Evolutionary conservation across 2,888 invertebrate genomes (phyloP).

Genomic region (Tinea pellionella): DNA sequence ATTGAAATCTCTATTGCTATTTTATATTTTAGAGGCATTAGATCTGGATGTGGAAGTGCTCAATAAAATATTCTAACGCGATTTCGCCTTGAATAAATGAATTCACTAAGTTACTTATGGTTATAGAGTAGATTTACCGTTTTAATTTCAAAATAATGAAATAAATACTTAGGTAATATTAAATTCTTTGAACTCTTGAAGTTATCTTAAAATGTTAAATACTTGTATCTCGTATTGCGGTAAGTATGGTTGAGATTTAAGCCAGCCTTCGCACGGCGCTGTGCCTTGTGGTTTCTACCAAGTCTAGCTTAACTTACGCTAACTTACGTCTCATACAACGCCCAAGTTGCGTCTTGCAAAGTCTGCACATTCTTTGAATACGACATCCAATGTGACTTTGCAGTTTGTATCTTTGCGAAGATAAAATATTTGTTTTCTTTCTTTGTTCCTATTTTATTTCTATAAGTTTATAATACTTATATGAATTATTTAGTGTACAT

Average conservation of each 20-base stretch:
- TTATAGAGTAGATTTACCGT: too few species aligned
- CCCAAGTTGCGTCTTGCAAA: conserved; percentile 51
- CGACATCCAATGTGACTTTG: conserved; percentile 55
- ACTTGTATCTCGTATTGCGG: neutral
- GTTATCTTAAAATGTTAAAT: neutral
- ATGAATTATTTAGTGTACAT: neutral
- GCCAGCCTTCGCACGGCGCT: conserved; percentile 49
- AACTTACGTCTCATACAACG: conserved; percentile 28
- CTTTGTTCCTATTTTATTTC: neutral
- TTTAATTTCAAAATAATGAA: too few species aligned
- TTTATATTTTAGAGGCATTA: neutral
- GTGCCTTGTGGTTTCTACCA: conserved; percentile 50
- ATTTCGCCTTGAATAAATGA: neutral
- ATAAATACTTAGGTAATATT: too few species aligned
- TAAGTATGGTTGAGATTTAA: conserved; percentile 40
- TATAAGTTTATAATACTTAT: neutral
- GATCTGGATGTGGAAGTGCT: neutral
- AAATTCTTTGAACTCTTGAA: neutral
- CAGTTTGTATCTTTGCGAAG: conserved; percentile 29
- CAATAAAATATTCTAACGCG: neutral
- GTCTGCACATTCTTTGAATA: conserved; percentile 34
- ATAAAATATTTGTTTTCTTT: conserved; percentile 24
- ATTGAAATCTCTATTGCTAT: neutral
- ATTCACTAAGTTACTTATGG: too few species aligned
- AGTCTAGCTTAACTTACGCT: conserved; percentile 50